Evolutionary conservation across 2,113 vertebrate genomes (phyloP).

Genomic region (Octodon degus): DNA sequence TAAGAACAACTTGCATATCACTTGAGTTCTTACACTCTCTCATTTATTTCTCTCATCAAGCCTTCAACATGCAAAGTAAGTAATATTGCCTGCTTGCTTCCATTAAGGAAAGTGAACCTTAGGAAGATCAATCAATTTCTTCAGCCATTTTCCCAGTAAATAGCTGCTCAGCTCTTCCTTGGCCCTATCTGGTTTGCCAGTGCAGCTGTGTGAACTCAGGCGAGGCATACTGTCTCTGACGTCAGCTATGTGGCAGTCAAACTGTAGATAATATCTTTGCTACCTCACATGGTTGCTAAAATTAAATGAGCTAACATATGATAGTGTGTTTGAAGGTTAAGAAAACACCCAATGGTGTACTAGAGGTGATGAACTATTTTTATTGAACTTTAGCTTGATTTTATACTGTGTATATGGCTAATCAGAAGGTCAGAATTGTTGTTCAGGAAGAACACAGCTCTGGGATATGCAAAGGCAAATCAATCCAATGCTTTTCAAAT

Average conservation of each 20-base stretch:
- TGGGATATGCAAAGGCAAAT: neutral
- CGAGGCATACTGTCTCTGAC: neutral
- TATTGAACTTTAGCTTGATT: neutral
- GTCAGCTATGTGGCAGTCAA: neutral
- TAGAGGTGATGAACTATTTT: slow-evolving; percentile 6
- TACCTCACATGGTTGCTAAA: neutral
- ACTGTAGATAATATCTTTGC: neutral
- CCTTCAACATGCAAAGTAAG: neutral
- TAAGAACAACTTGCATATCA: neutral
- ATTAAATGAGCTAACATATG: neutral
- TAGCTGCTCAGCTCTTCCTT: neutral
- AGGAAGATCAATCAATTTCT: neutral
- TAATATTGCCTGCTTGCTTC: neutral
- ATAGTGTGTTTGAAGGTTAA: neutral
- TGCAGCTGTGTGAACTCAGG: neutral
- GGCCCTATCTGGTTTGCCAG: neutral
- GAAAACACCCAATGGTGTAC: neutral
- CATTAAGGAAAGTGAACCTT: slow-evolving; percentile 26
- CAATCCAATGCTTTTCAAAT: neutral
- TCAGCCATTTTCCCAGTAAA: neutral
- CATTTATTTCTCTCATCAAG: neutral
- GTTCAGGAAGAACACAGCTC: neutral
- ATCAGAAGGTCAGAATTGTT: neutral
- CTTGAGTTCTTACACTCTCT: neutral
- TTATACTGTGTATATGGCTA: neutral